phyloP scores from a whole-genome alignment of 2,888 invertebrate species.

The Drosophila putrida region DNA sequence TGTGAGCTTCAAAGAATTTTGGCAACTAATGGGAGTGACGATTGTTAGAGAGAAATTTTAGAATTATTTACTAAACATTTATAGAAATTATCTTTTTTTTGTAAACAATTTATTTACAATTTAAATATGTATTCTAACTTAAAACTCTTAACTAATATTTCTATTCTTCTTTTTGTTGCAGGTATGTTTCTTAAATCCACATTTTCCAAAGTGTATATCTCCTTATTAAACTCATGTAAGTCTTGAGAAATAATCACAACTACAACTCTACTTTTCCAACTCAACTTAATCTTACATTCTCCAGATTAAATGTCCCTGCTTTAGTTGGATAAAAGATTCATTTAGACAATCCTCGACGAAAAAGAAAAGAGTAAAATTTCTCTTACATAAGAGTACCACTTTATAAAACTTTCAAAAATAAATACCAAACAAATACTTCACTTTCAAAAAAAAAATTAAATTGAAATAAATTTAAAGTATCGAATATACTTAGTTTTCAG shows the following conservation, averaged over 20 bases:
- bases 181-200: slow-evolving; percentile 57
- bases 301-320: not conserved
- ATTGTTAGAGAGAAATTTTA: not conserved
- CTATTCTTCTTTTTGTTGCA: slow-evolving; percentile 51
- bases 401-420: too few species aligned
- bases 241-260: slow-evolving; percentile 13
- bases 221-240: slow-evolving; percentile 38
- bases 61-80: not conserved
- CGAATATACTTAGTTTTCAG: too few species aligned
- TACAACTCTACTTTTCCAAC: too few species aligned
- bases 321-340: not conserved
- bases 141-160: slow-evolving; percentile 1
- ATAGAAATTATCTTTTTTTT: not conserved
- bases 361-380: not conserved
- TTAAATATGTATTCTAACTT: not conserved
- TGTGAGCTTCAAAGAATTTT: not conserved
- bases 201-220: not conserved
- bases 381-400: not conserved
- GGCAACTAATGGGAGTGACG: not conserved
- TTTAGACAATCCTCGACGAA: not conserved
- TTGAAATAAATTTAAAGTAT: too few species aligned
- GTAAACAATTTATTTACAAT: not conserved
- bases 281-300: not conserved
- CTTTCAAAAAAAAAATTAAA: too few species aligned
- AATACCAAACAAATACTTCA: too few species aligned